These are phyloP conservation scores for Prinia subflava DNA, from an alignment of 2,113 vertebrate genomes.

Conservation along the genomic window DNA sequence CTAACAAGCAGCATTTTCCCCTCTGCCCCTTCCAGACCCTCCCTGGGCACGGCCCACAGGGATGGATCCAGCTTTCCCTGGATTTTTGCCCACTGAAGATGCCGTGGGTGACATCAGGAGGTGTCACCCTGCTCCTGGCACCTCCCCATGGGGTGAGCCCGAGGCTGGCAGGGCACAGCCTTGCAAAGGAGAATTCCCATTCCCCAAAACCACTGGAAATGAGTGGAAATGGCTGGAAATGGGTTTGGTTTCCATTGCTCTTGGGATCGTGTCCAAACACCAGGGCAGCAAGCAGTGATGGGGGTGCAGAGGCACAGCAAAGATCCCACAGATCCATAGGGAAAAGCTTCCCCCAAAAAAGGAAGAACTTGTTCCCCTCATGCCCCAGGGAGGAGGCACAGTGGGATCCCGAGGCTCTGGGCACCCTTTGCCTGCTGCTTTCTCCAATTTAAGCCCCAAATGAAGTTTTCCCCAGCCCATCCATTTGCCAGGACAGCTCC, in stretches of 20 bases:
- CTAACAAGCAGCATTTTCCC: not conserved
- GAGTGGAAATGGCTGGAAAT: not conserved
- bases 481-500: slow-evolving; percentile 10
- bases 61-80: not conserved
- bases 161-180: not conserved
- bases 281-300: rapidly evolving
- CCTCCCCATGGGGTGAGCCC: not conserved
- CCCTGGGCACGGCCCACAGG: not conserved
- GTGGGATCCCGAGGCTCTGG: rapidly evolving
- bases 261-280: rapidly evolving
- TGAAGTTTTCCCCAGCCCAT: not conserved
- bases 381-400: not conserved
- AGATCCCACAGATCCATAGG: rapidly evolving
- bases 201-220: not conserved
- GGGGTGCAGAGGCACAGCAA: not conserved
- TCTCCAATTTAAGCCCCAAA: not conserved
- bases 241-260: not conserved
- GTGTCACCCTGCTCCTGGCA: too few species aligned
- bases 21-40: not conserved
- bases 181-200: not conserved
- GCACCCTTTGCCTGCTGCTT: not conserved
- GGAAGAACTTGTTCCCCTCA: rapidly evolving
- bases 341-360: not conserved
- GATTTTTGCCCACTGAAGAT: not conserved
- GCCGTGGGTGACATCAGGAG: not conserved